Conservation (phyloP, 2,888 invertebrate species). For the Phanerotoma sp. region DNA sequence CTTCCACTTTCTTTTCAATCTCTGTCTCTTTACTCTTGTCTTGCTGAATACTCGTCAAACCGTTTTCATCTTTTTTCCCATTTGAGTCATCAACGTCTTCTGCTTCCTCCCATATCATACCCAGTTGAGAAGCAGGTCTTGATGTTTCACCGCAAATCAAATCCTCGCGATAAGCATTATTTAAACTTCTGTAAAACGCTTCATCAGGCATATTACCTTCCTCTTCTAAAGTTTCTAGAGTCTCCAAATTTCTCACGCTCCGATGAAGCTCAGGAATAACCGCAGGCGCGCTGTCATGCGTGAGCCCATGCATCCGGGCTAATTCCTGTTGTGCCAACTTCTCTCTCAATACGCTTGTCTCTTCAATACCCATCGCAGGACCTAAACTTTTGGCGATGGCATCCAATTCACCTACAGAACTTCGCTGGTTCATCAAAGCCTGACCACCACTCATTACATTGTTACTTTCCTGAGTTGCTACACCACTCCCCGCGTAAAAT, state of each 20-base stretch:
- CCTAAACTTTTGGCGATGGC: slow-evolving; percentile 53
- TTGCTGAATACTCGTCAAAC: too few relatives aligned
- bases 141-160: slow-evolving; percentile 65
- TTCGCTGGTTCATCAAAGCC: slow-evolving; percentile 40
- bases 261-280: slow-evolving; percentile 49
- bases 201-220: slow-evolving; percentile 73
- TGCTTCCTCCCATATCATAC: slow-evolving; percentile 85
- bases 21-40: slow-evolving; percentile 28
- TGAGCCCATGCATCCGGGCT: slow-evolving; percentile 48
- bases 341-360: slow-evolving; percentile 48
- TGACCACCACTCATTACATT: slow-evolving; percentile 42
- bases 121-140: slow-evolving; percentile 72
- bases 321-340: slow-evolving; percentile 52
- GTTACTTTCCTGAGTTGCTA: slow-evolving; percentile 49
- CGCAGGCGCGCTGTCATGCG: slow-evolving; percentile 44
- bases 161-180: slow-evolving; percentile 84
- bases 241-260: slow-evolving; percentile 49
- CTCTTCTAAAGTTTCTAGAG: slow-evolving; percentile 51
- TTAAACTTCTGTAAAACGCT: slow-evolving; percentile 84
- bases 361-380: slow-evolving; percentile 50
- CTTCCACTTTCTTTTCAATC: slow-evolving; percentile 34
- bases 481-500: slow-evolving; percentile 70
- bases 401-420: slow-evolving; percentile 50
- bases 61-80: slow-evolving; percentile 53
- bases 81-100: slow-evolving; percentile 69